These are phyloP conservation scores for Vombatus ursinus DNA, from an alignment of 2,113 vertebrate species.

Conservation along the genomic window DNA sequence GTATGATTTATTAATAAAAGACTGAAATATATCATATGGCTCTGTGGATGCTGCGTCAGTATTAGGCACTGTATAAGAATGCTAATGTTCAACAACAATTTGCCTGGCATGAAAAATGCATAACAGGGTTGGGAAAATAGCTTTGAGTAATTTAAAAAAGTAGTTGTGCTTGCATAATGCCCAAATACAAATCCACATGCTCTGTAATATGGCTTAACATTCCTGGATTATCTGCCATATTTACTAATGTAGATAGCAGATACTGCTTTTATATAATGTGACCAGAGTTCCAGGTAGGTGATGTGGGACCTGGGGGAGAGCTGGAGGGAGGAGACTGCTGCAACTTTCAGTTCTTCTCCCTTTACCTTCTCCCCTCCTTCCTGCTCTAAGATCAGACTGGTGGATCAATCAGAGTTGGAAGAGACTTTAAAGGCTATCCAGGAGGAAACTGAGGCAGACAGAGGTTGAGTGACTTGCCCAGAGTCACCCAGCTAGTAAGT, in stretches of 20 bases:
- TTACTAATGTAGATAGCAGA: rapidly evolving
- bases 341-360: neutral
- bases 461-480: neutral
- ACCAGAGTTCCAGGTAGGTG: rapidly evolving
- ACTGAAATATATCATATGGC: neutral
- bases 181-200: rapidly evolving
- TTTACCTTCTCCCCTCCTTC: rapidly evolving
- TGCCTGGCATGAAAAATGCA: conserved; percentile 28
- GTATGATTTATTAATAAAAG: neutral
- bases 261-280: rapidly evolving
- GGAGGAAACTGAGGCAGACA: neutral
- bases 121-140: neutral
- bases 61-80: neutral
- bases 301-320: rapidly evolving
- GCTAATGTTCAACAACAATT: neutral
- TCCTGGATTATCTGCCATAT: rapidly evolving
- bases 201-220: rapidly evolving
- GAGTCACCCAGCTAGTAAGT: neutral
- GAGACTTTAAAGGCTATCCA: too few relatives aligned
- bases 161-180: neutral
- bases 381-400: too few relatives aligned
- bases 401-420: neutral
- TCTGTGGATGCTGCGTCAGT: neutral
- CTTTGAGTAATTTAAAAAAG: neutral
- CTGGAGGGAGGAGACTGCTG: too few relatives aligned